phyloP scores from a whole-genome alignment of 2,888 invertebrate species.

The Agrilus cyanescens region DNA sequence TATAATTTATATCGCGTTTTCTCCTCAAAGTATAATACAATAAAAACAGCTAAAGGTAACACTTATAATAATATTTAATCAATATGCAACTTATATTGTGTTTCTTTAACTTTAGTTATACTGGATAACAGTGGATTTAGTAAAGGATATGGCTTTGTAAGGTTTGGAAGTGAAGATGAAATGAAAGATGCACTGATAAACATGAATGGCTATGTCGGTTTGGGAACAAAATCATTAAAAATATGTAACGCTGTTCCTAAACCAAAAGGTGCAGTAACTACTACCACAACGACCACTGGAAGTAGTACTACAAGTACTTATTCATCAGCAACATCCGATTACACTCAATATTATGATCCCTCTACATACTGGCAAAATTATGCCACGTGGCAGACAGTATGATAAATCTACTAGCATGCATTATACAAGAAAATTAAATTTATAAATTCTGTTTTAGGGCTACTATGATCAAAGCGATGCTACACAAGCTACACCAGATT shows the following conservation, averaged over 20 bases:
- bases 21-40: conserved; percentile 81
- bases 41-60: conserved; percentile 84
- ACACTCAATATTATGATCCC: conserved; percentile 72
- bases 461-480: conserved; percentile 36
- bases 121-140: conserved; percentile 81
- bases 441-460: conserved; percentile 28
- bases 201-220: conserved; percentile 86
- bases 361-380: conserved; percentile 82
- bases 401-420: too few relatives aligned
- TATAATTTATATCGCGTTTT: conserved; percentile 86
- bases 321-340: conserved; percentile 36
- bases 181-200: conserved; percentile 84
- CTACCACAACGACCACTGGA: conserved; percentile 32
- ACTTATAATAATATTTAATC: neutral
- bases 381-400: conserved; percentile 52
- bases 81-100: neutral
- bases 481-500: conserved; percentile 28
- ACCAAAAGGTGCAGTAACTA: conserved; percentile 47
- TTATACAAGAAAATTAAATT: neutral
- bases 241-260: conserved; percentile 89
- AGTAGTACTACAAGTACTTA: conserved; percentile 23
- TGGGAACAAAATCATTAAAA: conserved; percentile 79
- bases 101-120: conserved; percentile 54
- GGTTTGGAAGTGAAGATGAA: conserved; percentile 88
- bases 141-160: conserved; percentile 91